These are phyloP conservation scores for Danio jaintianensis DNA, from an alignment of 2,797 vertebrate genomes.

Conservation along the genomic window DNA sequence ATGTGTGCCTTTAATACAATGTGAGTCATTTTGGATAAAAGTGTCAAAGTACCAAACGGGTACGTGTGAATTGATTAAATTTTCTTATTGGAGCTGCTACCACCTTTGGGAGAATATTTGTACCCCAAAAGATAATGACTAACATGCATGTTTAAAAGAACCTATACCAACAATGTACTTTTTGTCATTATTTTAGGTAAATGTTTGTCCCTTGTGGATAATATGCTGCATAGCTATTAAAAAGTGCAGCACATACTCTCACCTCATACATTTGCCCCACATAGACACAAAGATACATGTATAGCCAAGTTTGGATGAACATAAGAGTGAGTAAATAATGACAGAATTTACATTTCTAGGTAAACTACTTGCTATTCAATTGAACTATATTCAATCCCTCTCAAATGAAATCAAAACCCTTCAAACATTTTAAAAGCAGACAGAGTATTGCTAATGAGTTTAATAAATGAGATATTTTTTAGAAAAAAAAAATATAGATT, in stretches of 20 bases:
- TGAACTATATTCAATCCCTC: not conserved
- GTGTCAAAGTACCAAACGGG: too few relatives aligned
- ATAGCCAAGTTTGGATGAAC: not conserved
- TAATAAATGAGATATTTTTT: conserved; percentile 17
- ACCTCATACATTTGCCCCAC: not conserved
- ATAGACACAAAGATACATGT: not conserved
- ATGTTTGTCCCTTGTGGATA: not conserved
- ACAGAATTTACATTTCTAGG: not conserved
- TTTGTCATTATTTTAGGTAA: not conserved
- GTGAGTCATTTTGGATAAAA: too few relatives aligned
- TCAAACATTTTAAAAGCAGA: not conserved
- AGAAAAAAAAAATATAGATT: conserved; percentile 11
- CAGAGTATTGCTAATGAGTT: conserved; percentile 20
- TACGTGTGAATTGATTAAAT: too few relatives aligned
- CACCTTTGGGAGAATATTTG: not conserved
- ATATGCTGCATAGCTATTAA: not conserved
- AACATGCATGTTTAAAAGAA: not conserved
- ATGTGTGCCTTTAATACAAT: too few relatives aligned
- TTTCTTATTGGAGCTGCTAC: not conserved
- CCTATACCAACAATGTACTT: not conserved
- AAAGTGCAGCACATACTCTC: not conserved
- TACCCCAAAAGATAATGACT: not conserved
- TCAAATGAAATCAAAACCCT: not conserved
- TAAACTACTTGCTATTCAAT: not conserved
- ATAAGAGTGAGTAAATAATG: not conserved